These are phyloP conservation scores for Bicyclus anynana DNA, from an alignment of 1,140 invertebrate genomes.

Conservation along the genomic window DNA sequence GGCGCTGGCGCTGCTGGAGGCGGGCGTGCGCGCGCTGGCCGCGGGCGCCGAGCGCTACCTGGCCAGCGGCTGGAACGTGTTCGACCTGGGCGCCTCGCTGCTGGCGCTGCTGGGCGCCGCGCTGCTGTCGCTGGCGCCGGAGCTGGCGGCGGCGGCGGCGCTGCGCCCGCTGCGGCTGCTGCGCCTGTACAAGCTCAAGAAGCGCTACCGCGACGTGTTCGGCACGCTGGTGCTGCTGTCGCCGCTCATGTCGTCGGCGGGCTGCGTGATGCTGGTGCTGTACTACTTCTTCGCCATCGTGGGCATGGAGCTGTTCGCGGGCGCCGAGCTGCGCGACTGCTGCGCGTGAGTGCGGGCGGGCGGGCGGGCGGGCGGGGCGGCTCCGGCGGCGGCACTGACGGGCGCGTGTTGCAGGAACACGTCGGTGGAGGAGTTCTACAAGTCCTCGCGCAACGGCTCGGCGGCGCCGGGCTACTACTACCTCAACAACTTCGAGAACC, in stretches of 20 bases:
- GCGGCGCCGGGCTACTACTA: constrained; percentile 89
- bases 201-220: constrained; percentile 92
- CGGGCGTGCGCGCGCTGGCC: constrained; percentile 85
- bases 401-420: too few species aligned
- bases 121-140: constrained; percentile 81
- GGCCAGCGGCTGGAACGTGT: constrained; percentile 91
- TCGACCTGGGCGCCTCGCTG: constrained; percentile 87
- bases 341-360: constrained; percentile 84
- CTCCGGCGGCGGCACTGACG: too few species aligned
- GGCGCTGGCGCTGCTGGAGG: constrained; percentile 87
- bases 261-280: constrained; percentile 90
- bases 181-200: constrained; percentile 89
- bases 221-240: constrained; percentile 91
- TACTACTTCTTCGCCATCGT: constrained; percentile 96
- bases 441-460: constrained; percentile 81
- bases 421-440: constrained; percentile 91
- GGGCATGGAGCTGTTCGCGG: constrained; percentile 92
- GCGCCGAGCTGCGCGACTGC: constrained; percentile 87
- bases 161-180: constrained; percentile 80
- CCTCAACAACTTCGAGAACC: constrained; percentile 90
- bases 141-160: constrained; percentile 85
- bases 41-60: constrained; percentile 85
- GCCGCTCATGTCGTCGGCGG: constrained; percentile 86
- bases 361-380: not conserved
- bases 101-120: constrained; percentile 83